Evolutionary conservation across 2,888 invertebrate species (phyloP), one percentile per base, ranked within the genome.

Genomic region (Melanchra persicariae): DNA sequence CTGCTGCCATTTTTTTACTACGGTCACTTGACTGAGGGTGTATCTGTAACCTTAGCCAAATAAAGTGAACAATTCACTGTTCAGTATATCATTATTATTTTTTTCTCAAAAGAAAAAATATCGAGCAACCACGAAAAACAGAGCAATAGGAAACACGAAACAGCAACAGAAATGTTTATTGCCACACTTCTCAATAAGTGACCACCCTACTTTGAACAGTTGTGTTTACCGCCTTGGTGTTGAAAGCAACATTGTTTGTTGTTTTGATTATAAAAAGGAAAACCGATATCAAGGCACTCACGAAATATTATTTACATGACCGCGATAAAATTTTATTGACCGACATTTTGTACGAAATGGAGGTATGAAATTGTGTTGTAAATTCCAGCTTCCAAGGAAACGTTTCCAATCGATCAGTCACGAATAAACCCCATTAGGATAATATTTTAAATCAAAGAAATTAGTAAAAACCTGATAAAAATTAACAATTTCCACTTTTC

Each of bases 171-270:
- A 64, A 64, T 80, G 60, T 74, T 80, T 74, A 68, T 75, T 64
- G 57, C 15, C 40, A 15, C 57, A 57, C 67, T 61, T 75, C 10
- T 34, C 52, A 68, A 68, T 74, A 80, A 61, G 68, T 43, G 15
- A 63, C 34, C 37, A 45, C 54, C 63, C 55, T 47, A 24, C 79
- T 84, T 58, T 55, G 78, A 79, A 85, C 74, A 76, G 78, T 74
- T 84, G 79, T 87, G 82, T 84, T 87, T 85, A 82, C 81, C 51
- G 43, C 22, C 45, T 63, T 47, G 55, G 63, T 67, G 62, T 77
- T 77, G 79, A 81, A 81, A 80, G 80, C 82, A 81, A 69, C 40
- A 68, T 61, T 71, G 76, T 74, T 79, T 59, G 70, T 79, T 80
- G 77, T 81, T 82, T 80, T 82, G 58, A 77, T 77, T 67, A 74